Base-by-base conservation (phyloP, 2,888 invertebrate species). In the Piscicola geometra region DNA sequence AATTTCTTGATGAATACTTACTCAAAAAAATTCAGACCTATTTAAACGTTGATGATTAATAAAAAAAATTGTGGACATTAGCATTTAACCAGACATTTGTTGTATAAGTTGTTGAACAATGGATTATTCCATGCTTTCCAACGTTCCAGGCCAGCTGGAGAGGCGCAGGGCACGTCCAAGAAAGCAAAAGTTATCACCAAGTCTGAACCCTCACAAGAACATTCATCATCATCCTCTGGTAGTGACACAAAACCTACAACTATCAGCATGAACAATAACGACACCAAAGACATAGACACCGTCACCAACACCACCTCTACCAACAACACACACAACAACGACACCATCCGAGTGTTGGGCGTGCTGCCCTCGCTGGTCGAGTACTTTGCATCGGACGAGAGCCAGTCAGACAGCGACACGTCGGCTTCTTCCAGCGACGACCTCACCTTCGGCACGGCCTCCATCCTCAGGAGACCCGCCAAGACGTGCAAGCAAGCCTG, bases 401-500 rank as follows among this genome's bases (percentile, higher is more conserved):
- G 60, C 60, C 60, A 56, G 5, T 56, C 60, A 25, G 60, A 56
- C 60, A 56, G 15, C 3, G 60, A 56, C 60, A 25, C 60, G 21
- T 56, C 60, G 3, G 60, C 25, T 25, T 56, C 60, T 56, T 56
- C 60, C 5, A n/a, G n/a, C 3, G 60, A 56, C 25, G 25, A 25
- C 3, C 5, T 41, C 15, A 18, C 60, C n/a, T 56, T 56, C n/a
- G 60, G n/a, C 9, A 21, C 60, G 5, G 60, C 60, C 5, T 25
- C 60, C 12, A 5, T 56, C 60, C n/a, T 56, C 25, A 56, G 25
- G n/a, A 5, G 25, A 56, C 60, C 60, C 5, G 25, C n/a, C n/a
- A 56, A 56, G 25, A 56, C 60, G 21, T 56, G 60, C 60, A 56
- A 56, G 60, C n/a, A n/a, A n/a, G n/a, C n/a, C n/a, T n/a, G n/a